phyloP scores from a whole-genome alignment of 2,113 vertebrate genomes.

The Mormyrus lacerda region DNA sequence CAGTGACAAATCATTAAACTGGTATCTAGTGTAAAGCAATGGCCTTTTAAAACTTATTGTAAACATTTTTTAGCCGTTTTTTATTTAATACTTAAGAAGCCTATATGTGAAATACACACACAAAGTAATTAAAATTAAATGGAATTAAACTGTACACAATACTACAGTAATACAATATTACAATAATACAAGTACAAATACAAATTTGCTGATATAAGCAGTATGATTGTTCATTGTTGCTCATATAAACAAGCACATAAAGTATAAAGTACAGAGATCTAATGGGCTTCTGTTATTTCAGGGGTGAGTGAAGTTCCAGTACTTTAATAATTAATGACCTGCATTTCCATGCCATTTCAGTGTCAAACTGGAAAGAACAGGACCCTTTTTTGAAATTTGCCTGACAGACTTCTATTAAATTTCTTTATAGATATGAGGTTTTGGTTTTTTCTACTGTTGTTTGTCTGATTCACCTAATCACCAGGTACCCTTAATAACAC shows the following conservation, averaged over 20 bases:
- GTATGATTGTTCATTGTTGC: not conserved
- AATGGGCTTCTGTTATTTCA: not conserved
- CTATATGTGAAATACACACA: not conserved
- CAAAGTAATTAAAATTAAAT: too few relatives aligned
- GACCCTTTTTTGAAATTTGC: constrained; percentile 32
- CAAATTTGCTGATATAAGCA: not conserved
- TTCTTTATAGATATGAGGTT: not conserved
- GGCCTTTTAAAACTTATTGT: not conserved
- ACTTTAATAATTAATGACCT: constrained; percentile 14
- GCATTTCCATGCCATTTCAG: constrained; percentile 1
- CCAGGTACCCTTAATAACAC: constrained; percentile 25
- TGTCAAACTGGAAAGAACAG: constrained; percentile 20
- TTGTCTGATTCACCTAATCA: not conserved
- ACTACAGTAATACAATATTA: too few relatives aligned
- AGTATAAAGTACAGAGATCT: not conserved
- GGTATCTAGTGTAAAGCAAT: not conserved
- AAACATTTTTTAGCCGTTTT: not conserved
- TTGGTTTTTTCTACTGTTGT: not conserved
- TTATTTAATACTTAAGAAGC: not conserved
- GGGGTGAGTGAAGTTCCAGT: constrained; percentile 7
- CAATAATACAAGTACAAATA: not conserved
- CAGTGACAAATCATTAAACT: not conserved
- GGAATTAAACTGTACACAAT: not conserved
- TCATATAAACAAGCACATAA: not conserved
- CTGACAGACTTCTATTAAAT: not conserved